Base-by-base conservation (phyloP, 2,797 vertebrate genomes). In the Channallabes apus region DNA sequence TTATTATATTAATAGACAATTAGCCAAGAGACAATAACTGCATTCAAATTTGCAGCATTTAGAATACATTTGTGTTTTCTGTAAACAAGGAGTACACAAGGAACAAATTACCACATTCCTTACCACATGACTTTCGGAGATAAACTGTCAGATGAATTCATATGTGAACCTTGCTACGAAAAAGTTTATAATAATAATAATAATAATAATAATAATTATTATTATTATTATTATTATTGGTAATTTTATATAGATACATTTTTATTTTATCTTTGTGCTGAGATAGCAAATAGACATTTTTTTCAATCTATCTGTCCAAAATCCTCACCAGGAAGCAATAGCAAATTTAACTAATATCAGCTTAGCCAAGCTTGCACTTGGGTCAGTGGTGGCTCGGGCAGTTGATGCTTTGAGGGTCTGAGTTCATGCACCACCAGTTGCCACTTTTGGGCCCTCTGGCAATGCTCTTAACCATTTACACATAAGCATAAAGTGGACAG, bases 31-130 rank as follows among this genome's bases (percentile, higher is more conserved):
- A 71, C 68, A 41, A 41, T 71, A 41, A 22, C 9, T 71, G 20
- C 14, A 4, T 1, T 5, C 24, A 54, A 27, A 73, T 51, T 73
- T 73, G 22, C 38, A 27, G 51, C 29, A 35, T 4, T 24, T 20
- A 14, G 29, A 32, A 18, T 77, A 59, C 4, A 22, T 77, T 77
- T 0, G 11, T 35, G 11, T 58, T 58, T 54, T 54, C 72, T 27
- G 72, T 75, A 75, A 54, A 75, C 18, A 80, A 51, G n/a, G 17
- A 51, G 78, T 18, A 54, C 24, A 80, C 27, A 64, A 80, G 18
- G 3, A 67, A 29, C 51, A 2, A 80, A 80, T 20, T 65, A n/a
- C 17, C 9, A 2, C 46, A 46, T 2, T 12, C 0, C 11, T 12
- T 51, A 51, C 46, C 46, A 51, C 18, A 6, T 32, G 54, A 58